phyloP scores from a whole-genome alignment of 23 tunicate genomes.

The Clavelina lepadiformis region DNA sequence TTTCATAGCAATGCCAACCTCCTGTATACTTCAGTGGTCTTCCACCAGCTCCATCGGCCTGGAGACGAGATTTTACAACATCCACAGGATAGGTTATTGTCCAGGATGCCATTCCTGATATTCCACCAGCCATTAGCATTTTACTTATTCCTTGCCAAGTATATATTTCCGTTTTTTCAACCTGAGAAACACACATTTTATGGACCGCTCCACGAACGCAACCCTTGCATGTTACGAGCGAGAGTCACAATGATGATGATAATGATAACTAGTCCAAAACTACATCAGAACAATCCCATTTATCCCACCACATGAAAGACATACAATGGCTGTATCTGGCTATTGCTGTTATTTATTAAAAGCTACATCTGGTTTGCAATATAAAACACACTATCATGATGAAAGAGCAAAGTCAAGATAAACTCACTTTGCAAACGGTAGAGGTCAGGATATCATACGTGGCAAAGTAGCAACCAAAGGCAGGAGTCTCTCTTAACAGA shows the following conservation, averaged over 20 bases:
- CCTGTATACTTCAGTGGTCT: slow-evolving; percentile 54
- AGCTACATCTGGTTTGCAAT: too few relatives aligned
- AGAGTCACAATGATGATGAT: too few relatives aligned
- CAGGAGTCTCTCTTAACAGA: slow-evolving; percentile 84
- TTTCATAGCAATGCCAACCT: slow-evolving; percentile 39
- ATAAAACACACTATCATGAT: too few relatives aligned
- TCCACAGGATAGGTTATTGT: slow-evolving; percentile 89
- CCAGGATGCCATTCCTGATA: slow-evolving; percentile 94
- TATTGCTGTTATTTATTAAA: too few relatives aligned
- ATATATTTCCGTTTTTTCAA: slow-evolving; percentile 45
- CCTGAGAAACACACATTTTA: slow-evolving; percentile 14
- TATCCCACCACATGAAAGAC: too few relatives aligned
- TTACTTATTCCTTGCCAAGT: slow-evolving; percentile 22
- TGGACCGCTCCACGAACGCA: too few relatives aligned
- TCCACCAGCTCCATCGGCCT: slow-evolving; percentile 79
- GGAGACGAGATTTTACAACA: slow-evolving; percentile 85
- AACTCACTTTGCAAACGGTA: slow-evolving; percentile 42
- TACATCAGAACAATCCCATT: too few relatives aligned
- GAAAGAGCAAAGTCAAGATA: too few relatives aligned
- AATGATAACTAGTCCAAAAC: too few relatives aligned
- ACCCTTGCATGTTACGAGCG: too few relatives aligned
- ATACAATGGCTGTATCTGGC: too few relatives aligned
- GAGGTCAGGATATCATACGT: slow-evolving; percentile 72
- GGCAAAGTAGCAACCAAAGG: slow-evolving; percentile 89
- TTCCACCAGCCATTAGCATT: slow-evolving; percentile 90